These are phyloP conservation scores for Toxotes chatareus DNA, from an alignment of 2,113 vertebrate genomes.

Conservation along the genomic window DNA sequence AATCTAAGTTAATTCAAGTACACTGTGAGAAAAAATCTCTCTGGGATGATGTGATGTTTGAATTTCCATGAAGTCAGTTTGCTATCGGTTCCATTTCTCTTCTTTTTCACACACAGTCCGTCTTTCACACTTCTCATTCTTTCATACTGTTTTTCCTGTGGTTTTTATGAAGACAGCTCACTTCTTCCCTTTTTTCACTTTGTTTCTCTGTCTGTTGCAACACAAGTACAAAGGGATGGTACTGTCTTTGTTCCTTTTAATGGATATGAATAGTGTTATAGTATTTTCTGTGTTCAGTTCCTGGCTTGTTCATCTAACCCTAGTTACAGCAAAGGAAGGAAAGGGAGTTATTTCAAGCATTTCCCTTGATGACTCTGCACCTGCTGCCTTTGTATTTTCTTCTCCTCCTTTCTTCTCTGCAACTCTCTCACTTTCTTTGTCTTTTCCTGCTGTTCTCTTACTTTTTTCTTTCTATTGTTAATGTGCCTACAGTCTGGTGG, in stretches of 20 bases:
- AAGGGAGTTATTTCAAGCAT: conserved; percentile 10
- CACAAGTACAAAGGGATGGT: neutral
- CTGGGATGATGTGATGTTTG: neutral
- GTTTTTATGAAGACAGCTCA: neutral
- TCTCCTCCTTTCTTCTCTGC: neutral
- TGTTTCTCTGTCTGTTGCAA: neutral
- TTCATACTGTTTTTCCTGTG: neutral
- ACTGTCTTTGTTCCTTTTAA: neutral
- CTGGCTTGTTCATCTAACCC: neutral
- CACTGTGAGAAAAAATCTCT: neutral
- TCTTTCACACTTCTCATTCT: conserved; percentile 13
- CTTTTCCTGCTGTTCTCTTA: conserved; percentile 1
- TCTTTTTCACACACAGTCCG: neutral
- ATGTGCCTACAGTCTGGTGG: neutral
- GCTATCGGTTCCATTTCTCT: neutral
- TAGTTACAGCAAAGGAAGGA: neutral
- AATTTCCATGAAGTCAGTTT: neutral
- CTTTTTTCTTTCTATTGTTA: neutral
- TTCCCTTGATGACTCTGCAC: conserved; percentile 19
- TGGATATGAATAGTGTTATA: neutral
- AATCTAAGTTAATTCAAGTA: neutral
- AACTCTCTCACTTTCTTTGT: conserved; percentile 3
- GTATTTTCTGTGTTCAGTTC: neutral
- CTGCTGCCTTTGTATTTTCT: conserved; percentile 34
- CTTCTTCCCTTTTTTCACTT: neutral